Evolutionary conservation across 1,140 invertebrate species (phyloP), one percentile per base, ranked within the genome.

Genomic region (Littorina saxatilis): DNA sequence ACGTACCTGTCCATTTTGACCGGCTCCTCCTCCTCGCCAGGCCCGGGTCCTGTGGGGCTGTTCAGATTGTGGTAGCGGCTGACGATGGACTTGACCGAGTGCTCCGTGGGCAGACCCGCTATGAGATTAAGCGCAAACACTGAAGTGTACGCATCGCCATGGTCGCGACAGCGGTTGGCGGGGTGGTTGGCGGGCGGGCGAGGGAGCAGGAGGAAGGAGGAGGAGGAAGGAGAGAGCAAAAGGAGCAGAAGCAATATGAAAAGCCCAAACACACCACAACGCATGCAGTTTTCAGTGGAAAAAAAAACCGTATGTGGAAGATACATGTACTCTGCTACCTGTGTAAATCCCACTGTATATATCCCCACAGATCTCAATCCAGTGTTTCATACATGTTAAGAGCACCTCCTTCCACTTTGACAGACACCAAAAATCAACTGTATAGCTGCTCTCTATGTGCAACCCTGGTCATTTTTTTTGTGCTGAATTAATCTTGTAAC

Each of bases 41-140:
- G 75, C 13, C 79, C 79, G 5, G 82, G 63, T 11, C 77, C 83
- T 15, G 85, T 79, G 29, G 83, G 80, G 75, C 87, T 89, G 85
- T 83, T 91, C 87, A 86, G 87, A 20, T 79, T 77, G 27, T 85
- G 82, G 58, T 85, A 88, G 32, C 84, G 72, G 39, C 84, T 83
- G 73, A 85, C 70, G 47, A 88, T 81, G 63, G 66, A 83, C 55
- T 81, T 81, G 20, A 88, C 87, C 17, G 85, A 86, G 72, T 86
- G 85, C 50, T 83, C 83, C 4, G 55, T 70, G 35, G 84, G 72
- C 11, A 85, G 61, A 20, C 84, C 84, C 43, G 82, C 84, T 83
- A 82, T 83, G 72, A 81, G 39, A 76, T 73, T 79, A 77, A 85
- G 82, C 66, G 72, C 43, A 70, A 40, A 50, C 27, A 50, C 84